A percentile compares a stretch with the other conserved stretches of the same genome.
These are phyloP conservation scores for Lutjanus campechanus DNA, from an alignment of 2,797 vertebrate genomes.

Conservation along the genomic window DNA sequence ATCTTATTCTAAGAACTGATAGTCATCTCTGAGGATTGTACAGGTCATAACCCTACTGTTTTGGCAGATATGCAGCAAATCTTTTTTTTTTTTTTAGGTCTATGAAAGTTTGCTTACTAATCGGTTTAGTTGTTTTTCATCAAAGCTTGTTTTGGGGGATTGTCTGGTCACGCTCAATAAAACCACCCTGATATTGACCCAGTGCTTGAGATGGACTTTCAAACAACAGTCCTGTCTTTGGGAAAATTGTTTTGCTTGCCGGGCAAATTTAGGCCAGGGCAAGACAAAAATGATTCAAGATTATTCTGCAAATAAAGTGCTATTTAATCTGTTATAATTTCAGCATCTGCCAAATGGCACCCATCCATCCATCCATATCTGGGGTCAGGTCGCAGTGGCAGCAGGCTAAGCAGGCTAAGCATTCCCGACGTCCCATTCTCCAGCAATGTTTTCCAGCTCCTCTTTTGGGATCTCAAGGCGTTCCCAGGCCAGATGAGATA, in stretches of 20 bases:
- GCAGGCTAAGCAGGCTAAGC: no score
- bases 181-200: constrained; percentile 34
- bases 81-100: constrained; percentile 11
- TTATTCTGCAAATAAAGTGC: constrained; percentile 17
- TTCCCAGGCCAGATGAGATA: no score
- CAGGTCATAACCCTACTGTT: constrained; percentile 20
- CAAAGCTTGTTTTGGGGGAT: constrained; percentile 34
- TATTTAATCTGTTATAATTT: constrained; percentile 1
- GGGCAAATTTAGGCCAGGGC: constrained; percentile 14
- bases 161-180: constrained; percentile 40
- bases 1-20: constrained; percentile 3
- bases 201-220: constrained; percentile 5
- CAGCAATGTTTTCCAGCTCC: no score
- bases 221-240: constrained; percentile 28
- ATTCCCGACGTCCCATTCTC: no score
- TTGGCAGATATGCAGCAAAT: constrained; percentile 18
- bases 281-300: not conserved
- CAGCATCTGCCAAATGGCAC: not conserved
- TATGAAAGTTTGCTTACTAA: constrained; percentile 11
- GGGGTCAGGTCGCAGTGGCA: no score
- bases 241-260: constrained; percentile 24
- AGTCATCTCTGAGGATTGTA: constrained; percentile 1
- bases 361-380: no score
- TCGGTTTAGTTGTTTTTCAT: constrained; percentile 31
- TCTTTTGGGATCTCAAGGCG: no score